phyloP scores from a whole-genome alignment of 1,140 invertebrate species.

The Megalopta genalis region DNA sequence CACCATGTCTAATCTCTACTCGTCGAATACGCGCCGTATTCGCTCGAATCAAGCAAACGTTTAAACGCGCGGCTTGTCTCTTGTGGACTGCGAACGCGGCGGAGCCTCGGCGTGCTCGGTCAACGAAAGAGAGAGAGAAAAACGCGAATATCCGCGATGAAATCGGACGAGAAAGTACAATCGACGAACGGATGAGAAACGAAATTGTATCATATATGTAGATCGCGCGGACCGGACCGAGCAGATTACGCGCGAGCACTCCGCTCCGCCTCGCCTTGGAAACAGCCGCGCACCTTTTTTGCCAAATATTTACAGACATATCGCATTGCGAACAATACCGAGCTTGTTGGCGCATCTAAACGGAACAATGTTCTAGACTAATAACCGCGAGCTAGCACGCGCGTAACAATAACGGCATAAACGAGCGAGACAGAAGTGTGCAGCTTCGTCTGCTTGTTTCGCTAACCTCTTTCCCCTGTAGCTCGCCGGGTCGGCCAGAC shows the following conservation, averaged over 20 bases:
- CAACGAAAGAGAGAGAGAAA: no score
- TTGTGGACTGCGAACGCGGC: not conserved
- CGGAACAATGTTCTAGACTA: not conserved
- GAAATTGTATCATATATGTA: no score
- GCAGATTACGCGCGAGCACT: not conserved
- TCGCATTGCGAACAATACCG: conserved; percentile 18
- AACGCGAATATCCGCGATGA: no score
- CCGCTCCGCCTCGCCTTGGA: no score
- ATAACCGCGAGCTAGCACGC: conserved; percentile 22
- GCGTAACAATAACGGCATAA: conserved; percentile 42
- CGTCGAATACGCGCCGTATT: conserved; percentile 44
- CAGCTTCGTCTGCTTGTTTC: conserved; percentile 40
- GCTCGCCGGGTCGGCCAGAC: conserved; percentile 78
- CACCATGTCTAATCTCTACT: conserved; percentile 47
- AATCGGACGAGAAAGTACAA: no score
- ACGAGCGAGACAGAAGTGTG: conserved; percentile 40
- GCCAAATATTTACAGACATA: conserved; percentile 33
- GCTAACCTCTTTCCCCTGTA: conserved; percentile 81
- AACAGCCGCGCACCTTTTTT: not conserved
- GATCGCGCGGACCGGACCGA: not conserved
- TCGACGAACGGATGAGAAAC: no score
- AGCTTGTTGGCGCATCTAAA: conserved; percentile 41
- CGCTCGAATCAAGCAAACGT: conserved; percentile 63
- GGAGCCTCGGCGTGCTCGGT: no score
- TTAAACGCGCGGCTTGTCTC: conserved; percentile 10